Evolutionary conservation across 2,888 invertebrate species (phyloP), one percentile per base, ranked within the genome.

Genomic region (Scelioninae gen. 2): DNA sequence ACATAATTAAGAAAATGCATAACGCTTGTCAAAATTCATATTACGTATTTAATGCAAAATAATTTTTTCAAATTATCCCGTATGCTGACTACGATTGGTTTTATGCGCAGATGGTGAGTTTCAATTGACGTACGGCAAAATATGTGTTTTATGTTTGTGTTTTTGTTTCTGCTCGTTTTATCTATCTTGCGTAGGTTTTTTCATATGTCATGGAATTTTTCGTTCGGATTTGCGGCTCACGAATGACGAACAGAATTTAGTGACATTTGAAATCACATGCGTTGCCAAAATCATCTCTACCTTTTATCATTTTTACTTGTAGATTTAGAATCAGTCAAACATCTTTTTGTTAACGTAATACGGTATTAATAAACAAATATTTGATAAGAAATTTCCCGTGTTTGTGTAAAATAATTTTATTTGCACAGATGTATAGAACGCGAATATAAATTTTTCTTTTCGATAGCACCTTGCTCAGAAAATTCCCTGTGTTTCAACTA

Each of bases 31-130:
- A 69, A 64, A 73, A 69, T 69, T 73, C 16, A 43, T 52, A 61
- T 48, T 55, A 61, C 67, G 45, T 80, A 77, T 81, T 67, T 84
- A 84, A 83, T 81, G 77, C 57, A 74, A 80, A 80, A 80, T 80
- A 78, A 81, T 81, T 81, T 81, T 82, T 80, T 68, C 82, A 84
- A 81, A 83, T 83, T 82, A 81, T 81, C 81, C 80, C 80, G 81
- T 82, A 78, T 82, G 84, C 82, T 83, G 85, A 82, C 81, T 78
- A 80, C 81, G 19, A 73, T 81, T 82, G 84, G 80, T 82, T 81
- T 82, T 81, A 79, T 80, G 73, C 79, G 79, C 81, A 86, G 86
- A 85, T 81, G 87, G 87, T 86, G 84, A 86, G 86, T 86, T 80
- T 77, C 74, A 78, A 78, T 58, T 73, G 74, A 75, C 76, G 77